Evolutionary conservation across 2,888 invertebrate genomes (phyloP), one percentile per base, ranked within the genome.

Genomic region (Thereva nobilitata): DNA sequence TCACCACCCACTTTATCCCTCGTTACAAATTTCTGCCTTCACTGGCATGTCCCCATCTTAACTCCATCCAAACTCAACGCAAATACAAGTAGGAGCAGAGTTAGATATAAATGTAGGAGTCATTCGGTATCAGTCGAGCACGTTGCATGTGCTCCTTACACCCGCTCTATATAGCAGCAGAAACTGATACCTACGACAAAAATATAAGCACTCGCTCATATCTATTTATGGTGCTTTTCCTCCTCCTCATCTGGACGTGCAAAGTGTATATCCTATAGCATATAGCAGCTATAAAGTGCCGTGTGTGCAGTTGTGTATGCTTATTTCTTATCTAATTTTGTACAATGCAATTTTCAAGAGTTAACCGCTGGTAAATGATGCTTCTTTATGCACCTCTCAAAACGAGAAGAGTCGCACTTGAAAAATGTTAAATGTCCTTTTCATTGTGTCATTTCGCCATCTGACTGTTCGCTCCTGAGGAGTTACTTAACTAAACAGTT

Each of bases 1-100:
- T 64, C 68, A 67, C 68, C 68, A 67, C 70, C 72, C 56, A 56
- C 63, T 52, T 64, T 65, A 52, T 65, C 54, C 55, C 65, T 61
- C 49, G 63, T 59, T 68, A 64, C 57, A 59, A 57, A 68, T 64
- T 64, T 64, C 54, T 54, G 53, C 64, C 64, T 54, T 47, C 47
- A 38, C 47, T 40, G 53, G 37, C 47, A 44, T 38, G 38, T 41
- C 10, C 55, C 55, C n/a, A 55, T 55, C 55, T 55, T 55, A 55
- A 45, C 45, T 64, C 53, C 44, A 64, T 64, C 52, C 53, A 54
- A 52, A 61, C 53, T 57, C 47, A 44, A 53, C 64, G 64, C 64
- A 64, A 64, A 64, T 64, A 64, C 53, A 64, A 63, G 52, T 34
- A 50, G 61, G 61, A 47, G 57, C 57, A 59, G 57, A 45, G 57